These are phyloP conservation scores for Leptodactylus fallax DNA, from an alignment of 2,797 vertebrate genomes.

Conservation along the genomic window DNA sequence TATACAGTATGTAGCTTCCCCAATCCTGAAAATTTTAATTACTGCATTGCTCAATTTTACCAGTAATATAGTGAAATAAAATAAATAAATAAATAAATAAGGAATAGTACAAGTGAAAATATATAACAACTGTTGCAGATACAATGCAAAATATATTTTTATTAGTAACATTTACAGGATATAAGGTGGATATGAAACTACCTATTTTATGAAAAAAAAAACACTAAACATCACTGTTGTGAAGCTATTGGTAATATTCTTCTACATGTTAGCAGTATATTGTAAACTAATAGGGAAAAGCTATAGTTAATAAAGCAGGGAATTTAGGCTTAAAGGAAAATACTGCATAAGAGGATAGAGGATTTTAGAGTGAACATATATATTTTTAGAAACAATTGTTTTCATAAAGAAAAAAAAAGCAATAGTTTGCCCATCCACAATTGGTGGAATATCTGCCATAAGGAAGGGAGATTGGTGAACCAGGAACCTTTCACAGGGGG, in stretches of 20 bases:
- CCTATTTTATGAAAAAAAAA: not conserved
- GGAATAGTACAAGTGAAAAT: not conserved
- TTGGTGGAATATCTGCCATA: constrained; percentile 74
- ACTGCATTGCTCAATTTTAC: not conserved
- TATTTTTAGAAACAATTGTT: constrained; percentile 63
- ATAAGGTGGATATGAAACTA: constrained; percentile 66
- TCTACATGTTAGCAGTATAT: constrained; percentile 70
- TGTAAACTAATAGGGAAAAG: constrained; percentile 68
- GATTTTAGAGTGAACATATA: constrained; percentile 66
- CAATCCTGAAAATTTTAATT: not conserved
- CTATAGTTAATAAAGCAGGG: constrained; percentile 86
- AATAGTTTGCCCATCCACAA: constrained; percentile 47
- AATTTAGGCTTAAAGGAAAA: constrained; percentile 70
- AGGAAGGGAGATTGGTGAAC: constrained; percentile 64
- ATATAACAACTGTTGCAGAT: too few species aligned
- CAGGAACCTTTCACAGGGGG: not conserved
- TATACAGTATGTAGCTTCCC: not conserved
- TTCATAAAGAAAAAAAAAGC: not conserved
- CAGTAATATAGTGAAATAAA: not conserved
- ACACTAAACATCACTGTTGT: constrained; percentile 77
- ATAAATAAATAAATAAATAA: not conserved
- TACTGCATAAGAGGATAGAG: constrained; percentile 56
- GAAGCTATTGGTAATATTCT: constrained; percentile 64
- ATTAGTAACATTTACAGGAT: constrained; percentile 71
- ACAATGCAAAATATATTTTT: not conserved